A percentile compares a stretch with the other conserved stretches of the same genome.
These are phyloP conservation scores for Aphidius ervi DNA, from an alignment of 1,140 invertebrate species.

Conservation along the genomic window DNA sequence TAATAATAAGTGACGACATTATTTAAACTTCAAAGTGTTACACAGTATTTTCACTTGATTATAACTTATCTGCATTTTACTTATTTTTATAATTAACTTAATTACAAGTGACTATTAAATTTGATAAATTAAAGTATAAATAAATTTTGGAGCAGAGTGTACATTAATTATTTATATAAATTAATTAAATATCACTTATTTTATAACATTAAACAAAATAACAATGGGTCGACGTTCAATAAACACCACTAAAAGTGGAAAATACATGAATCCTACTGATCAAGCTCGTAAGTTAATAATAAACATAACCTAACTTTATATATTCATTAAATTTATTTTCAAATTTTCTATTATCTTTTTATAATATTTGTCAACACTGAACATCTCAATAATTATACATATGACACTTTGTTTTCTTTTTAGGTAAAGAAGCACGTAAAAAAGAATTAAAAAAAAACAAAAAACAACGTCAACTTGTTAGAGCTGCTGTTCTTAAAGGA, in stretches of 20 bases:
- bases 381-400: not conserved
- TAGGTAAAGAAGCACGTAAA: conserved; percentile 95
- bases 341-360: conserved; percentile 21
- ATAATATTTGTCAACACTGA: conserved; percentile 11
- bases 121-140: too few species aligned
- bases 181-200: too few species aligned
- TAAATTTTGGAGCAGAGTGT: too few species aligned
- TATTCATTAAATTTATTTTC: conserved; percentile 11
- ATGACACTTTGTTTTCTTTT: conserved; percentile 21
- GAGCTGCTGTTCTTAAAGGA: conserved; percentile 95
- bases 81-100: too few species aligned
- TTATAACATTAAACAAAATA: not conserved
- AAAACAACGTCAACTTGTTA: conserved; percentile 89
- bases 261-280: conserved; percentile 99
- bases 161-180: too few species aligned
- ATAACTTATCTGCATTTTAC: too few species aligned
- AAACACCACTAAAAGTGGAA: conserved; percentile 99
- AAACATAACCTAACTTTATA: conserved; percentile 22
- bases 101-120: too few species aligned
- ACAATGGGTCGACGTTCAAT: conserved; percentile 93
- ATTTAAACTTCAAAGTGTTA: too few species aligned
- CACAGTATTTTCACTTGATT: too few species aligned
- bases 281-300: conserved; percentile 84
- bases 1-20: too few species aligned
- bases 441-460: conserved; percentile 98